Evolutionary conservation across 1,140 invertebrate genomes (phyloP).

Genomic region (Planococcus citri): DNA sequence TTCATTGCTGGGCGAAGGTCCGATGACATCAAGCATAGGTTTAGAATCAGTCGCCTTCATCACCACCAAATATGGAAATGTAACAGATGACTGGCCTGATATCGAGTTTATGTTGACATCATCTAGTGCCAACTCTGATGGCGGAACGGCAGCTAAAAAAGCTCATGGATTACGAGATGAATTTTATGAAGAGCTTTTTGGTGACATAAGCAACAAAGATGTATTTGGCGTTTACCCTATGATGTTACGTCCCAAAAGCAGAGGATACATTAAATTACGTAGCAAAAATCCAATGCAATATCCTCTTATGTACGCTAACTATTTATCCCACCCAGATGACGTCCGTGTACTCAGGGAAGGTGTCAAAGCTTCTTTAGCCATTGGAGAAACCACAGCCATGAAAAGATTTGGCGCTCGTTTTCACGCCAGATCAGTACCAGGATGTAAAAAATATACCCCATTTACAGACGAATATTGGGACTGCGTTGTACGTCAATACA

Average conservation of each 20-base stretch:
- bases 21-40: slow-evolving; percentile 66
- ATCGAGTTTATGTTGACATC: slow-evolving; percentile 80
- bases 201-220: slow-evolving; percentile 53
- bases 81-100: slow-evolving; percentile 73
- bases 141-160: slow-evolving; percentile 49
- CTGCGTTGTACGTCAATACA: slow-evolving; percentile 47
- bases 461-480: slow-evolving; percentile 31
- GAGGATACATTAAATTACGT: slow-evolving; percentile 60
- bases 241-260: slow-evolving; percentile 72
- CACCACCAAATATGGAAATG: slow-evolving; percentile 72
- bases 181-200: slow-evolving; percentile 61
- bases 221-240: slow-evolving; percentile 71
- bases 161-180: slow-evolving; percentile 66
- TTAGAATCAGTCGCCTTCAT: slow-evolving; percentile 74
- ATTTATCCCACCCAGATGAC: slow-evolving; percentile 68
- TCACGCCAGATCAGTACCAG: slow-evolving; percentile 55
- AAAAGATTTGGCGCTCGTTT: slow-evolving; percentile 55
- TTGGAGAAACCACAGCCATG: slow-evolving; percentile 43
- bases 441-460: slow-evolving; percentile 57
- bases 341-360: slow-evolving; percentile 66
- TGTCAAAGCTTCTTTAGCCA: slow-evolving; percentile 66
- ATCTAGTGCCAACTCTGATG: slow-evolving; percentile 62
- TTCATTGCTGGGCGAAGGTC: slow-evolving; percentile 63
- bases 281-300: slow-evolving; percentile 70
- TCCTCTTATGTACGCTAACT: slow-evolving; percentile 79